Percentiles rank a stretch among this genome's conserved stretches.
These are phyloP conservation scores for Tachysurus fulvidraco DNA, from an alignment of 2,113 vertebrate species.

Conservation along the genomic window DNA sequence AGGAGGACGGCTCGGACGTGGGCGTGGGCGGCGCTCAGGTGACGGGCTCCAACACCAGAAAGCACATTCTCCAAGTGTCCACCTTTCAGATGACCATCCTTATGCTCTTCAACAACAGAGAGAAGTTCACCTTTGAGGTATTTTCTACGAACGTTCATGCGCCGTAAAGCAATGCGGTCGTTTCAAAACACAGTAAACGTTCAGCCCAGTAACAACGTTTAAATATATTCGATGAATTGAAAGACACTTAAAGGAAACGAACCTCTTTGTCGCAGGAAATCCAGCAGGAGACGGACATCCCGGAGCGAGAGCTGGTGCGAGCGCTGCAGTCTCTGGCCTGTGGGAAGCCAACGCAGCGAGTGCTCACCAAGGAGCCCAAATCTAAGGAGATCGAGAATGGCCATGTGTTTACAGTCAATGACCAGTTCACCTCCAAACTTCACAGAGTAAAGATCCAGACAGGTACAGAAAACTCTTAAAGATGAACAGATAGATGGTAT, in stretches of 20 bases:
- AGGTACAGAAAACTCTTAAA: constrained; percentile 68
- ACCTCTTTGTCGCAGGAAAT: constrained; percentile 80
- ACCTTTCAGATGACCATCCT: constrained; percentile 99
- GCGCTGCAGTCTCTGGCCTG: constrained; percentile 97
- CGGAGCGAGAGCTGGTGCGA: constrained; percentile 94
- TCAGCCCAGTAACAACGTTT: neutral
- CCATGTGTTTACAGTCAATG: constrained; percentile 97
- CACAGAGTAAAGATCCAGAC: constrained; percentile 99
- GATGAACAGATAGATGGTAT: neutral
- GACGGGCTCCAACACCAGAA: constrained; percentile 95
- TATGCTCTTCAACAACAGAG: constrained; percentile 99
- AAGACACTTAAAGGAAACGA: neutral
- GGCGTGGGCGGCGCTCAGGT: constrained; percentile 96
- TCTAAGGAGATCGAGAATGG: constrained; percentile 99
- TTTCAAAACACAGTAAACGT: no score
- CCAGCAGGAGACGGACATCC: constrained; percentile 98
- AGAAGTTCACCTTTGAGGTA: constrained; percentile 98
- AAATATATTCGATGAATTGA: no score
- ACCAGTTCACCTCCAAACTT: constrained; percentile 99
- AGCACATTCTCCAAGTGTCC: constrained; percentile 98
- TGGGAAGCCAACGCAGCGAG: constrained; percentile 96
- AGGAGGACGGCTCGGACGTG: constrained; percentile 98
- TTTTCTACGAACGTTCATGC: neutral
- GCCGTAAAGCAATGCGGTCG: neutral
- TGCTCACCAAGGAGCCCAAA: constrained; percentile 98